Evolutionary conservation across 2,113 vertebrate species (phyloP).

Genomic region (Erpornis zantholeuca): DNA sequence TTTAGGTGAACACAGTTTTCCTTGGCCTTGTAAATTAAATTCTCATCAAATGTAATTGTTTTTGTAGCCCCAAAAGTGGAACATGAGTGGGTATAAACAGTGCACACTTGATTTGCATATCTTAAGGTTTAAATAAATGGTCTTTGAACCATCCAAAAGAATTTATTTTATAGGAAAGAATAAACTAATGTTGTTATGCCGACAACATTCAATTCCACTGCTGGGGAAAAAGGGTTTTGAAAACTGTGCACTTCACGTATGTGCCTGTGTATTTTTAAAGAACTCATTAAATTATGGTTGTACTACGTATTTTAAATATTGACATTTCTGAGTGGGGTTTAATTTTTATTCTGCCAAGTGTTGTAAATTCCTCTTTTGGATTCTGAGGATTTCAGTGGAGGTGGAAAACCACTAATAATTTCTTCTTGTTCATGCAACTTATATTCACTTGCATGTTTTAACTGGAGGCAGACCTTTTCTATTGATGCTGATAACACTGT

Average conservation of each 20-base stretch:
- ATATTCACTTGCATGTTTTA: slow-evolving; percentile 5
- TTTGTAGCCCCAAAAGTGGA: not conserved
- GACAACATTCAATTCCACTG: not conserved
- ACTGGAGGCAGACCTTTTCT: not conserved
- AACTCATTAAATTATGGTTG: slow-evolving; percentile 38
- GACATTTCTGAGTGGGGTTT: slow-evolving; percentile 58
- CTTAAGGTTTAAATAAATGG: not conserved
- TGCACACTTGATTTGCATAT: not conserved
- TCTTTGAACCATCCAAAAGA: not conserved
- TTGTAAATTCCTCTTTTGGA: slow-evolving; percentile 54
- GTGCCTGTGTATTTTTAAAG: not conserved
- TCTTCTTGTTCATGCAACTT: slow-evolving; percentile 12
- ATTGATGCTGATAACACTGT: not conserved
- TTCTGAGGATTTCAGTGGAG: slow-evolving; percentile 35
- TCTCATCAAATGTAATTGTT: not conserved
- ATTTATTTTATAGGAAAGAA: not conserved
- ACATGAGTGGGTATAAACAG: not conserved
- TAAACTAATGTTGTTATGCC: not conserved
- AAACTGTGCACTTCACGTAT: not conserved
- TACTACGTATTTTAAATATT: slow-evolving; percentile 40
- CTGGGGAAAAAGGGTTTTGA: not conserved
- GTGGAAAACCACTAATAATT: slow-evolving; percentile 60
- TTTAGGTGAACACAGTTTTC: not conserved
- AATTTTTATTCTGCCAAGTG: slow-evolving; percentile 49
- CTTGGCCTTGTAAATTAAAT: not conserved